These are phyloP conservation scores for Teinopalpus imperialis DNA, from an alignment of 2,888 invertebrate genomes.

Conservation along the genomic window DNA sequence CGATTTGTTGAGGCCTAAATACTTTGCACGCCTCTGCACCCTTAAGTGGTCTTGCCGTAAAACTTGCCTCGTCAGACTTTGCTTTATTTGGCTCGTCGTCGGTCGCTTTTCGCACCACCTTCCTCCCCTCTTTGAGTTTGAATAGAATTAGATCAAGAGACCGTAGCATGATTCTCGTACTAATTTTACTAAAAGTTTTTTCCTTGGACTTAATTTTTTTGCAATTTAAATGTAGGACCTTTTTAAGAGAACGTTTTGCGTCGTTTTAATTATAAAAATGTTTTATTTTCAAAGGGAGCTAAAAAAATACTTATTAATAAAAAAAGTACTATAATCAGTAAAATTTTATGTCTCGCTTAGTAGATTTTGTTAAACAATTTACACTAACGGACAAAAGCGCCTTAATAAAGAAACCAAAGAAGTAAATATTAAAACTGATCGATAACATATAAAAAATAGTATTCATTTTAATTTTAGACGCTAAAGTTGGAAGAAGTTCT, in stretches of 20 bases:
- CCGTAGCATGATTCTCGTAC: not conserved
- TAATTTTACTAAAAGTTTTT: not conserved
- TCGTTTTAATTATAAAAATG: too few species aligned
- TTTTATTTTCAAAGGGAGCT: too few species aligned
- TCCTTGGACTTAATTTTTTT: not conserved
- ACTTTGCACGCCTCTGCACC: not conserved
- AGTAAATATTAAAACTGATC: too few species aligned
- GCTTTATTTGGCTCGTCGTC: not conserved
- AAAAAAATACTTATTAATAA: too few species aligned
- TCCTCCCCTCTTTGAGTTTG: constrained; percentile 5
- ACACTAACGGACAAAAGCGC: too few species aligned
- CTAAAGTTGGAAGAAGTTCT: too few species aligned
- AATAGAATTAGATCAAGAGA: constrained; percentile 20
- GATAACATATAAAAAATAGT: too few species aligned
- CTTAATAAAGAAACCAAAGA: too few species aligned
- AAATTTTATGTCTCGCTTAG: too few species aligned
- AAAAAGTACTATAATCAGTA: too few species aligned
- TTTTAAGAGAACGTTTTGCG: not conserved
- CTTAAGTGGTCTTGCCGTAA: not conserved
- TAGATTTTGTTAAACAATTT: too few species aligned
- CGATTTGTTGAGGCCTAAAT: not conserved
- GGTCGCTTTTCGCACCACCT: constrained; percentile 10
- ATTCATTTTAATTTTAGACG: too few species aligned
- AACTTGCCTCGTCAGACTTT: constrained; percentile 8
- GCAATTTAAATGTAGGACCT: not conserved